Conservation (phyloP, 2,113 vertebrate species). For the Ariopsis seemanni region DNA sequence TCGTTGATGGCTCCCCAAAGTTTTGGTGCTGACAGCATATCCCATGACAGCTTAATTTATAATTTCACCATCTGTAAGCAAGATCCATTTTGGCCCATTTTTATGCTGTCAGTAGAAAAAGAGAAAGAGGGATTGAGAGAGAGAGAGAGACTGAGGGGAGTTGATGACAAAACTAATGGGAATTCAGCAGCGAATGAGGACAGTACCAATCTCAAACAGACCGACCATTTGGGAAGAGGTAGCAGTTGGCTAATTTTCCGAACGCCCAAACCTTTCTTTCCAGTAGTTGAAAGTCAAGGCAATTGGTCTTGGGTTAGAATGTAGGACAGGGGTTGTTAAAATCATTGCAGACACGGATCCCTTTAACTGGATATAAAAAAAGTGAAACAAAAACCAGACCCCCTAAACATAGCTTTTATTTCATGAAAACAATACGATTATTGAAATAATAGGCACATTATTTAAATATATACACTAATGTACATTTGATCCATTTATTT, state of each 20-base stretch:
- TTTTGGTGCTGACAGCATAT: constrained; percentile 42
- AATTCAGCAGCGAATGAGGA: not conserved
- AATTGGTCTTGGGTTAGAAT: not conserved
- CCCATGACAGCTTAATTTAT: constrained; percentile 55
- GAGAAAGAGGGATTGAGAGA: not conserved
- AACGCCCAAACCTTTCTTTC: not conserved
- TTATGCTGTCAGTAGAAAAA: not conserved
- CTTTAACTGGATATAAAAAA: not conserved
- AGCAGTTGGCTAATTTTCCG: not conserved
- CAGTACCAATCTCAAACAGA: not conserved
- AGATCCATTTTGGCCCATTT: constrained; percentile 42
- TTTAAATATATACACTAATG: too few relatives aligned
- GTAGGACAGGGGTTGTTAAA: not conserved
- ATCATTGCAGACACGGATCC: not conserved
- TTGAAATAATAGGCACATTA: not conserved
- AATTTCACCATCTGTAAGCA: constrained; percentile 58
- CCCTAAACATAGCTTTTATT: not conserved
- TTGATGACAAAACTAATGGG: not conserved
- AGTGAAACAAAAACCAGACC: not conserved
- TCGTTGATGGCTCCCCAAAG: constrained; percentile 50
- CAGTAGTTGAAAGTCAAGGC: too few relatives aligned
- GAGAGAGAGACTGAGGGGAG: not conserved
- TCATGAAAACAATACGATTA: not conserved
- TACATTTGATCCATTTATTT: too few relatives aligned
- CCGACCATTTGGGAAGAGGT: not conserved